phyloP scores from a whole-genome alignment of 2,888 invertebrate species.

The Dolomedes plantarius region DNA sequence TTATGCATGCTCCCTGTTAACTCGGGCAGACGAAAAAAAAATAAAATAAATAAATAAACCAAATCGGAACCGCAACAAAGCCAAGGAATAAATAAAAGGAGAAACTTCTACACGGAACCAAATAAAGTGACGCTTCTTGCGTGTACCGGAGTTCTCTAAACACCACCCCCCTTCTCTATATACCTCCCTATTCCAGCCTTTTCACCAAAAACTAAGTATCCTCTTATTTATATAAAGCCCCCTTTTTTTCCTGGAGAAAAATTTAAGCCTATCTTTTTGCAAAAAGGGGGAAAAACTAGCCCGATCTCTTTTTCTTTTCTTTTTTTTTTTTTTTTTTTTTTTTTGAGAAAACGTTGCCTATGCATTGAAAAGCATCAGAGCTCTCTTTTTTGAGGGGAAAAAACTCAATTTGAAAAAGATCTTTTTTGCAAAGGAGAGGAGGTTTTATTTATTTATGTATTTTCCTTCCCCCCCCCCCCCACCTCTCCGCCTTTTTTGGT shows the following conservation, averaged over 20 bases:
- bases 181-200: neutral
- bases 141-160: neutral
- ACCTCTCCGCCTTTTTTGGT: slow-evolving; percentile 37
- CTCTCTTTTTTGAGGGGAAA: slow-evolving; percentile 5
- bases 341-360: neutral
- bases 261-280: slow-evolving; percentile 51
- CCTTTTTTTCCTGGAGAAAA: slow-evolving; percentile 14
- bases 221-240: slow-evolving; percentile 50
- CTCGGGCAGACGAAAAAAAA: too few relatives aligned
- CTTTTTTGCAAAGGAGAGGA: neutral
- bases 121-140: neutral
- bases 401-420: slow-evolving; percentile 25
- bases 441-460: neutral
- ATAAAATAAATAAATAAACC: neutral
- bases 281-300: slow-evolving; percentile 32
- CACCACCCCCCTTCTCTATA: too few relatives aligned
- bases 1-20: neutral
- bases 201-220: slow-evolving; percentile 15
- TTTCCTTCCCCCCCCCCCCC: slow-evolving; percentile 1
- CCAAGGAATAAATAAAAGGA: neutral
- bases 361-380: slow-evolving; percentile 1
- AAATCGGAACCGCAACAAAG: slow-evolving; percentile 1
- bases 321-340: too few relatives aligned
- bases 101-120: neutral
- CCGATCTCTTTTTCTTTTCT: slow-evolving; percentile 17